Evolutionary conservation across 2,113 vertebrate genomes (phyloP).

Genomic region (Prolemur simus): DNA sequence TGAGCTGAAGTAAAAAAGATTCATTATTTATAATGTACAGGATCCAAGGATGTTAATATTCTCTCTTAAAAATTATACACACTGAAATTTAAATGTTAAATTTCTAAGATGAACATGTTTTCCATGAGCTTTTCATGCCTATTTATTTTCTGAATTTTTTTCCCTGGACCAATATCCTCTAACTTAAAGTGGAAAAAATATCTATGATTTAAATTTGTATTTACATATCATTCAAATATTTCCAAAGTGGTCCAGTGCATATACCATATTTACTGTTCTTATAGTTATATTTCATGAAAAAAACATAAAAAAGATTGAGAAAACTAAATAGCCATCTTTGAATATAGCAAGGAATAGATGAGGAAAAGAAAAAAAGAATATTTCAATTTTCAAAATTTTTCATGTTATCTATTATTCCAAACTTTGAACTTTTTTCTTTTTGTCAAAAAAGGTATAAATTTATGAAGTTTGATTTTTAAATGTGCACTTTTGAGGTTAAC

Average conservation of each 20-base stretch:
- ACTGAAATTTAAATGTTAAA: slow-evolving; percentile 3
- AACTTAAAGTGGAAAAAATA: background rate
- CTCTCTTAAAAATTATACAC: background rate
- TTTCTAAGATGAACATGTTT: slow-evolving; percentile 8
- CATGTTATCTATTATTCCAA: slow-evolving; percentile 65
- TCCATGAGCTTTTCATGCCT: background rate
- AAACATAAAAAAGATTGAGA: slow-evolving; percentile 56
- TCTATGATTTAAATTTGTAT: slow-evolving; percentile 8
- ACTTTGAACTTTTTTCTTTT: slow-evolving; percentile 60
- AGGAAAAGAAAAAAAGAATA: background rate
- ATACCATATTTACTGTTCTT: slow-evolving; percentile 2
- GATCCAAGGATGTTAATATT: slow-evolving; percentile 20
- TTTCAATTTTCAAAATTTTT: slow-evolving; percentile 58
- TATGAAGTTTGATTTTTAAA: slow-evolving; percentile 35
- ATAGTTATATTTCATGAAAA: slow-evolving; percentile 42
- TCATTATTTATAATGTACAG: background rate
- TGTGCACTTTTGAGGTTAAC: slow-evolving; percentile 21
- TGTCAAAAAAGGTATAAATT: slow-evolving; percentile 56
- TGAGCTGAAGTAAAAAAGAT: background rate
- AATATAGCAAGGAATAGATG: background rate
- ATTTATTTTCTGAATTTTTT: slow-evolving; percentile 43
- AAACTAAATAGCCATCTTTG: slow-evolving; percentile 40
- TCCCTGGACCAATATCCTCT: background rate
- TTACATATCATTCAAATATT: slow-evolving; percentile 51
- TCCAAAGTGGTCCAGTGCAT: background rate